Evolutionary conservation across 1,140 invertebrate species (phyloP), one percentile per base, ranked within the genome.

Genomic region (Zaprionus gabonicus): DNA sequence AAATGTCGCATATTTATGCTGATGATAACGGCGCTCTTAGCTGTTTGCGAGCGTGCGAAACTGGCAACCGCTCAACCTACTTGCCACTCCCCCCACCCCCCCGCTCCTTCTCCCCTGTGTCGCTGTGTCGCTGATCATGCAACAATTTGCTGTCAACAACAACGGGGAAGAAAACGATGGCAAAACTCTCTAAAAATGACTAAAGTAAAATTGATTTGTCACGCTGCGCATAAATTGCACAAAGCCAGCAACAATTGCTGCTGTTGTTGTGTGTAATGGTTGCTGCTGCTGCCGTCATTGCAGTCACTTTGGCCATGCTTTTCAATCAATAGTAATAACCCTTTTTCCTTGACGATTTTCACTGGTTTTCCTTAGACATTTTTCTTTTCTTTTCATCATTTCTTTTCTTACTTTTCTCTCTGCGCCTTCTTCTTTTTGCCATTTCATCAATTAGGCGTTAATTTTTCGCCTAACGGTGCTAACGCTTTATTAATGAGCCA

Each of bases 201-300:
- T 81, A 64, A 76, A 79, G 66, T 68, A 78, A 91, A 91, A 91
- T 91, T 91, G 88, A 91, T 91, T 91, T 91, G 90, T 91, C 88
- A 91, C 88, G 88, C 78, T 85, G 84, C 80, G 80, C 90, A 91
- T 91, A 91, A 91, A 91, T 91, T 91, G 87, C 87, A 86, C 80
- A 90, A 90, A 83, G 83, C 76, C 76, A 80, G 66, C 71, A 51
- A 25, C 25, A 60, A 25, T 27, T 67, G 59, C 31, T 74, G 69
- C 23, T 79, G 44, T 34, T 62, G 55, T 55, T 65, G 17, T 9
- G 31, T 2, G 31, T 34, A 34, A 34, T 34, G 9, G 31, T 71
- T 68, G 76, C 67, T 38, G 46, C 41, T 38, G 41, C 23, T 20
- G 59, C 60, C 60, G 69, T 76, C 82, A 81, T 83, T 76, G 71